A percentile compares a stretch with the other conserved stretches of the same genome.
Evolutionary conservation across 1,140 invertebrate genomes (phyloP).

Genomic region (Leptinotarsa defecta): DNA sequence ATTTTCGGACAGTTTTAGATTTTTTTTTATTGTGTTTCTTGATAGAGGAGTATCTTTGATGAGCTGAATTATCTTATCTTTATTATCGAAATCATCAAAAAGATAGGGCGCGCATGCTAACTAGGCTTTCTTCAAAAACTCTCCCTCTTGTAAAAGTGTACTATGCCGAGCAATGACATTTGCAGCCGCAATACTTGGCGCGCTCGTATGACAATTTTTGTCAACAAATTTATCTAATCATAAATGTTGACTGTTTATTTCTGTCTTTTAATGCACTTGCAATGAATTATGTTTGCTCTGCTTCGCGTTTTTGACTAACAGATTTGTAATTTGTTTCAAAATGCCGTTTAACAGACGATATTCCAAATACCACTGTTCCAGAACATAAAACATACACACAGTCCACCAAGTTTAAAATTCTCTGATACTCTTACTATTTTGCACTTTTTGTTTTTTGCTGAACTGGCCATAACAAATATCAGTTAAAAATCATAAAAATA

Average conservation of each 20-base stretch:
- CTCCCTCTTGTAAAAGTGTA: too few relatives aligned
- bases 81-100: too few relatives aligned
- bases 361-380: slow-evolving; percentile 32
- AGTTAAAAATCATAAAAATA: not conserved
- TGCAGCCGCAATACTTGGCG: slow-evolving; percentile 26
- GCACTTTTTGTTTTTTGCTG: slow-evolving; percentile 35
- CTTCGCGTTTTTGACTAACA: not conserved
- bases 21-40: slow-evolving; percentile 41
- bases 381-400: slow-evolving; percentile 40
- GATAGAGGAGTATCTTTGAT: too few relatives aligned
- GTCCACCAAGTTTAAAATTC: slow-evolving; percentile 39
- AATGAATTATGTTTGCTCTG: not conserved
- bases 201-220: slow-evolving; percentile 13
- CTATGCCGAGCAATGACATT: too few relatives aligned
- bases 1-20: slow-evolving; percentile 39
- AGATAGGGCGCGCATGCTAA: too few relatives aligned
- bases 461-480: slow-evolving; percentile 32
- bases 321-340: not conserved
- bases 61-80: too few relatives aligned
- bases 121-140: too few relatives aligned
- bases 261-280: slow-evolving; percentile 34
- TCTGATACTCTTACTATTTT: slow-evolving; percentile 27
- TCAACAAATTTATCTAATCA: slow-evolving; percentile 32
- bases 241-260: slow-evolving; percentile 33
- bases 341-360: not conserved